phyloP scores from a whole-genome alignment of 2,113 vertebrate species.

The Psophia crepitans region DNA sequence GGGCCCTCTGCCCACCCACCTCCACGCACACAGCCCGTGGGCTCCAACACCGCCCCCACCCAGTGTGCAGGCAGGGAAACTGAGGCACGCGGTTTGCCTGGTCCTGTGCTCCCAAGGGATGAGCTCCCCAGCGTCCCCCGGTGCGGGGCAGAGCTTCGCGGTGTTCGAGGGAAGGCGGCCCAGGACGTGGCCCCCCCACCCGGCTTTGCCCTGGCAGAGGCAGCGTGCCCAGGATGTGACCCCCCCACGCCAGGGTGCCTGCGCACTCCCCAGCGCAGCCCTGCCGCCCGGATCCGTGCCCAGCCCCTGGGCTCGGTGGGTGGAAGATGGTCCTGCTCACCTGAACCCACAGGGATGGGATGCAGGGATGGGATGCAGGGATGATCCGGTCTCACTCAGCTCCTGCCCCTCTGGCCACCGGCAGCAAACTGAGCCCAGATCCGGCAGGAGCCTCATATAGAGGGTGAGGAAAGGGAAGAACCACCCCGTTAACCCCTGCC shows the following conservation, averaged over 20 bases:
- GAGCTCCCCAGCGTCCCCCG: neutral
- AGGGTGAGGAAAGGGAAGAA: constrained; percentile 50
- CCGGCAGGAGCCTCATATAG: neutral
- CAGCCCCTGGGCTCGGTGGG: neutral
- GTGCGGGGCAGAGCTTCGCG: neutral
- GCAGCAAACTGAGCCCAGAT: neutral
- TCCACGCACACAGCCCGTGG: neutral
- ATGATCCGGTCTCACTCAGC: neutral
- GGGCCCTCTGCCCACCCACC: neutral
- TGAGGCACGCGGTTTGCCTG: neutral
- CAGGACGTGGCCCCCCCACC: fast-evolving
- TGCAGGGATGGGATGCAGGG: neutral
- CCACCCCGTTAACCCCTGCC: constrained; percentile 72
- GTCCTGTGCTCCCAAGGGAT: neutral
- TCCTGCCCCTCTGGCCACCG: neutral
- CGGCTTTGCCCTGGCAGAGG: neutral
- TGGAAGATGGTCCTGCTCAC: neutral
- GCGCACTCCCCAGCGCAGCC: neutral
- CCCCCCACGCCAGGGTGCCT: fast-evolving
- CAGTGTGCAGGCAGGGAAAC: neutral
- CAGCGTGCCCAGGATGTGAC: neutral
- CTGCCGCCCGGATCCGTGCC: neutral
- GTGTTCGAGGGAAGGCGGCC: neutral
- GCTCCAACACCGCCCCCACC: fast-evolving
- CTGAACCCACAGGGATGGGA: neutral